Evolutionary conservation across 2,797 vertebrate species (phyloP).

Genomic region (Halcyon smyrnensis): DNA sequence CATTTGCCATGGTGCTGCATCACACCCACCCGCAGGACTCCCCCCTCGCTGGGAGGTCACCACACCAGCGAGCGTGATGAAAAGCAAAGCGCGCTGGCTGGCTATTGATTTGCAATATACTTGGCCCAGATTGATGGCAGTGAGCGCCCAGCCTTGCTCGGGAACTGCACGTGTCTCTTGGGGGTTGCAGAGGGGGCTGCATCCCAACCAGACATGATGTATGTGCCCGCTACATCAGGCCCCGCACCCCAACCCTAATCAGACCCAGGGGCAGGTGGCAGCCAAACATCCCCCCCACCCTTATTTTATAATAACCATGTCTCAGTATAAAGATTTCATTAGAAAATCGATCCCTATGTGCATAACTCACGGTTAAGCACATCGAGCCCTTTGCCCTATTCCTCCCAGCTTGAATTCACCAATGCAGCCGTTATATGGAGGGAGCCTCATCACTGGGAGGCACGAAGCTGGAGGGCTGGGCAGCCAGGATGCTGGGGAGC

Average conservation of each 20-base stretch:
- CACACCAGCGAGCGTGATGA: neutral
- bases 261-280: conserved; percentile 11
- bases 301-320: conserved; percentile 24
- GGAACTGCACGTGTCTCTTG: neutral
- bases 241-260: conserved; percentile 9
- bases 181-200: neutral
- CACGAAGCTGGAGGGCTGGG: neutral
- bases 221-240: neutral
- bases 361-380: conserved; percentile 24
- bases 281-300: fast-evolving
- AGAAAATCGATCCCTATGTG: conserved; percentile 25
- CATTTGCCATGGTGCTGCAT: neutral
- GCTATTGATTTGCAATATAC: conserved; percentile 52
- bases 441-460: neutral
- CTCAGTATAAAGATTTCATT: conserved; percentile 47
- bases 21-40: neutral
- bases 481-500: fast-evolving
- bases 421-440: neutral
- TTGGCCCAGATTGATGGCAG: conserved; percentile 53
- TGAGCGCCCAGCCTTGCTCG: neutral
- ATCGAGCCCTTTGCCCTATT: neutral
- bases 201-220: conserved; percentile 24
- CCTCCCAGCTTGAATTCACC: neutral
- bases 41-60: neutral
- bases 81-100: neutral